phyloP scores from a whole-genome alignment of 2,888 invertebrate species.

The Latheticus oryzae region DNA sequence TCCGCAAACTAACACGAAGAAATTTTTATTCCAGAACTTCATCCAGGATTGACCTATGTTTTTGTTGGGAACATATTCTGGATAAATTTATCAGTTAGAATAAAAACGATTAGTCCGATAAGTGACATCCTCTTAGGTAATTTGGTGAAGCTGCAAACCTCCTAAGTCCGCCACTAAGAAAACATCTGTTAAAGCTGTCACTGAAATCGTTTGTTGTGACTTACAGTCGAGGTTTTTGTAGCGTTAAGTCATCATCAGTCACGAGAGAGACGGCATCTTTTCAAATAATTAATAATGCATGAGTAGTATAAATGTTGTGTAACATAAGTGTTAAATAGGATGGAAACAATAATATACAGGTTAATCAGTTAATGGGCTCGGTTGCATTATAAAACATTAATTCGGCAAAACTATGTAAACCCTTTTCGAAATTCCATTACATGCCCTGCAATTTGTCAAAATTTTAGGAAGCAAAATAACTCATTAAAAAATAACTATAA shows the following conservation, averaged over 20 bases:
- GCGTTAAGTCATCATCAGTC: conserved; percentile 33
- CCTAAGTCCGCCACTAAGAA: conserved; percentile 1
- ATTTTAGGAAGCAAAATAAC: conserved; percentile 11
- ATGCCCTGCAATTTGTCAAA: conserved; percentile 11
- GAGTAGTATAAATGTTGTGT: conserved; percentile 19
- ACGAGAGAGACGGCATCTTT: conserved; percentile 31
- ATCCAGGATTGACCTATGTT: too few relatives aligned
- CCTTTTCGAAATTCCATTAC: conserved; percentile 29
- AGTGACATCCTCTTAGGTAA: too few relatives aligned
- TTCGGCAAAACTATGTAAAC: conserved; percentile 19
- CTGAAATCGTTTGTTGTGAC: conserved; percentile 14
- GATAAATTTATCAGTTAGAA: not conserved
- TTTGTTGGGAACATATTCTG: too few relatives aligned
- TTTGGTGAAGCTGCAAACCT: too few relatives aligned
- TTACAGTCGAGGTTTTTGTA: conserved; percentile 17
- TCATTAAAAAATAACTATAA: conserved; percentile 33
- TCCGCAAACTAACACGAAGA: too few relatives aligned
- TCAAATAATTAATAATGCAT: conserved; percentile 34
- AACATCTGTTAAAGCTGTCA: conserved; percentile 18
- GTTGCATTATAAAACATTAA: conserved; percentile 23
- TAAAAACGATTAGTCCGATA: too few relatives aligned
- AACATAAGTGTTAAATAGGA: conserved; percentile 19
- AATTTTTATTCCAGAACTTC: too few relatives aligned
- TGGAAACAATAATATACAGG: conserved; percentile 4
- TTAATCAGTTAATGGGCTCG: conserved; percentile 12